Base-by-base conservation (phyloP, 2,113 vertebrate species). In the Bagarius yarrelli region DNA sequence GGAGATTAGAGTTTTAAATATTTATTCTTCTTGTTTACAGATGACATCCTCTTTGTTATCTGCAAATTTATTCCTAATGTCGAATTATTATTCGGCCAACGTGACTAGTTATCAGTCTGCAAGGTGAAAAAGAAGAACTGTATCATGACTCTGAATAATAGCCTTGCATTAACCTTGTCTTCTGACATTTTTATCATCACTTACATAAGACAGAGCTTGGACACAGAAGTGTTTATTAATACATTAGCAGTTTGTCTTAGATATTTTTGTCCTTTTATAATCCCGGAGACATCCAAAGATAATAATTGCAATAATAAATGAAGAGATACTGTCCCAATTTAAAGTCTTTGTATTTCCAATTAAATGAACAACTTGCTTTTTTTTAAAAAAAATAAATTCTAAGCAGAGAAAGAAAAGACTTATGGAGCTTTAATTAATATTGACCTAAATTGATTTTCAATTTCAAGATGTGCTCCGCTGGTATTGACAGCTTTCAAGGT, bases 61-160 rank as follows among this genome's bases (percentile, higher is more conserved):
- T 79, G 34, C n/a, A 47, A 47, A 60, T 76, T 30, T 78, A 79
- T 69, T 69, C 77, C 77, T 44, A 69, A 69, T 69, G 63, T 21
- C 25, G 61, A 60, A 53, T 78, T 78, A 67, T 78, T 64, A 78
- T 79, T 67, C 63, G 15, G 8, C 4, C 21, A 53, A 79, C 56
- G 63, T 13, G 21, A 32, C 9, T 34, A 77, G 59, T 77, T 69
- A 64, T 79, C 60, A 18, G 52, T 19, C 32, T 56, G 25, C 77
- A 78, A 66, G 44, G 76, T 78, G 63, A 79, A 69, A 14, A 36
- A n/a, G 27, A 30, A 44, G 50, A 67, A 69, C 55, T 78, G 52
- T 57, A 53, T 77, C 57, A 52, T 64, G 44, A 23, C 21, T 53
- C 18, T 79, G 32, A 79, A 78, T 67, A 78, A 66, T 66, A 44